These are phyloP conservation scores for Pseudonaja textilis DNA, from an alignment of 2,113 vertebrate genomes.

Conservation along the genomic window DNA sequence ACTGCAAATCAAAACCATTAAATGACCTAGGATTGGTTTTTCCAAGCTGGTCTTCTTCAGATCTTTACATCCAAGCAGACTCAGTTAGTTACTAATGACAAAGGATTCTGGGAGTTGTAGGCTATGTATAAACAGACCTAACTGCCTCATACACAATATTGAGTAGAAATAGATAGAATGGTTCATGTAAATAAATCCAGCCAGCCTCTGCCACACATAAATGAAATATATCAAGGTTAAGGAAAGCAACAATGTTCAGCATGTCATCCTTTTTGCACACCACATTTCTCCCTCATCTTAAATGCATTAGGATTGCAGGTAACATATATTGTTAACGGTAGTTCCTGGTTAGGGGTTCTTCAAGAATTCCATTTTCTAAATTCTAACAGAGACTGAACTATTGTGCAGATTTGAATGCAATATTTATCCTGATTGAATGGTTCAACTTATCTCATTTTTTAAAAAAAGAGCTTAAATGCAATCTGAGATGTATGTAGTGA, in stretches of 20 bases:
- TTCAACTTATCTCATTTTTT: neutral
- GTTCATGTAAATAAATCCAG: conserved; percentile 47
- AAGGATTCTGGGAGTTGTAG: neutral
- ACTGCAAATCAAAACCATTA: neutral
- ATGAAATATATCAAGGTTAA: conserved; percentile 57
- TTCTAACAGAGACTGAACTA: neutral
- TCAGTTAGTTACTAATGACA: neutral
- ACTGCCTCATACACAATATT: conserved; percentile 60
- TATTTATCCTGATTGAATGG: neutral
- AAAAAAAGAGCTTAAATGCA: neutral
- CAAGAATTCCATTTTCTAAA: neutral
- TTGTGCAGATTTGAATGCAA: neutral
- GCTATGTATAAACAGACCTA: conserved; percentile 30
- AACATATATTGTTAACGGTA: neutral
- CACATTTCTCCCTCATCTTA: conserved; percentile 40
- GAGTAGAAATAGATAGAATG: conserved; percentile 55
- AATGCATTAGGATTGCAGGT: conserved; percentile 48
- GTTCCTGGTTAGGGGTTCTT: neutral
- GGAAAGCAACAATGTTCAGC: conserved; percentile 58
- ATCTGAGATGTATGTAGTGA: neutral
- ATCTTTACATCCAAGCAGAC: neutral
- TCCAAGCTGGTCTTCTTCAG: neutral
- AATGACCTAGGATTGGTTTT: neutral
- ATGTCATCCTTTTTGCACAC: conserved; percentile 50
- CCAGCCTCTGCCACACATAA: conserved; percentile 43